Base-by-base conservation (phyloP, 2,113 vertebrate genomes). In the Oncorhynchus masou region DNA sequence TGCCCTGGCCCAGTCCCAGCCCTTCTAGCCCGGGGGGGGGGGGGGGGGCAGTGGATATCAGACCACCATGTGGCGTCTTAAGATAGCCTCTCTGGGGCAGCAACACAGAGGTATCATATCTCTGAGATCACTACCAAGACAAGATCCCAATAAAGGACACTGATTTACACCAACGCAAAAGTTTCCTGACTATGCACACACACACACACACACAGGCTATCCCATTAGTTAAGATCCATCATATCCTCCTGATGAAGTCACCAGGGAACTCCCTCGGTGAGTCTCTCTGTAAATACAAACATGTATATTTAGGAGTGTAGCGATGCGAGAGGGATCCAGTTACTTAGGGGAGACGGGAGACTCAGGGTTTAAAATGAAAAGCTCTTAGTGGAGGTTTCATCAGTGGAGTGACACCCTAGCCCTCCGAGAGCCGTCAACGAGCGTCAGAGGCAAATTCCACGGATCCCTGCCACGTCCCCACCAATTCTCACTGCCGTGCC, bases 301-400 rank as follows among this genome's bases (percentile, higher is more conserved):
- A 90, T 91, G 88, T 91, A 91, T 92, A 91, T 92, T 90, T 91
- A 91, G 89, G 90, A 87, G 81, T 49, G 82, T 82, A 34, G 75
- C 82, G 71, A 25, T 25, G 13, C 39, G 64, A 65, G 73, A 2
- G 73, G 89, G 80, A 91, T 94, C 90, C 87, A 76, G 88, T 93
- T 95, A 90, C 90, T 72, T 83, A 81, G 89, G 51, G 51, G 51
- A 19, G 51, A 54, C 51, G 51, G 78, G 86, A 84, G 88, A 90
- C 88, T 89, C 77, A 76, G 15, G 5, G 86, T 84, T 91, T 94
- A 93, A 95, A 94, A 94, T 94, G 88, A 94, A 94, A 89, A 89
- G 89, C 91, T 92, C 90, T 92, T 81, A 83, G 88, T 54, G 51
- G 51, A 54, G 1, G 12, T 19, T 66, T 59, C 85, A 65, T 92